Conservation (phyloP, 2,888 invertebrate genomes). For the Euspilapteryx auroguttella region DNA sequence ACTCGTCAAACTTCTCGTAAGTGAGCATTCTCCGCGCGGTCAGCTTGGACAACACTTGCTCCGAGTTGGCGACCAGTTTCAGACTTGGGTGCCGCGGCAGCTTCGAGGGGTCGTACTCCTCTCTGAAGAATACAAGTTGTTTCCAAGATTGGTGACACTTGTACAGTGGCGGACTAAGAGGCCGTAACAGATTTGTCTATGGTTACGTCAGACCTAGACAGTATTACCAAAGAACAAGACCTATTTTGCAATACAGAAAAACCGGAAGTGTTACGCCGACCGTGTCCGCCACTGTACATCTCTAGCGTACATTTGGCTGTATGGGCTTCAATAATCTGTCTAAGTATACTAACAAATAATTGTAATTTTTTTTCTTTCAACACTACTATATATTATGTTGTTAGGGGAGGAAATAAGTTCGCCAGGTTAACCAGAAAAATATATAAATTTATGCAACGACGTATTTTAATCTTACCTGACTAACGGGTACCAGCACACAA, state of each 20-base stretch:
- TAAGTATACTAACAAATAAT: no score
- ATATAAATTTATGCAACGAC: conserved; percentile 3
- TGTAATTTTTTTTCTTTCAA: no score
- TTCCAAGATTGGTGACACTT: no score
- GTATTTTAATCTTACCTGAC: conserved; percentile 61
- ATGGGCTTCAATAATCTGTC: not conserved
- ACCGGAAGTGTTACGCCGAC: no score
- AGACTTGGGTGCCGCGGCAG: conserved; percentile 84
- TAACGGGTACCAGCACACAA: conserved; percentile 96
- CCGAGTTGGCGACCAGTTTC: conserved; percentile 77
- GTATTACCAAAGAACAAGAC: no score
- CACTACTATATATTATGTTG: no score
- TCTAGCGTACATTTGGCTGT: no score
- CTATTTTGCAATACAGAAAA: no score
- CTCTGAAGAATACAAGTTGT: conserved; percentile 36
- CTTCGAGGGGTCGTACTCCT: conserved; percentile 70
- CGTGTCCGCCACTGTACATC: no score
- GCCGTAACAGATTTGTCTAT: no score
- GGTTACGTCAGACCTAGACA: no score
- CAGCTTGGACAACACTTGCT: conserved; percentile 81
- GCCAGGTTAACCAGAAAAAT: conserved; percentile 3
- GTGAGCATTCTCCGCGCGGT: conserved; percentile 84
- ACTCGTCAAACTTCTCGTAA: conserved; percentile 73
- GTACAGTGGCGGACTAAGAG: no score
- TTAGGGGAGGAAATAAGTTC: not conserved